Base-by-base conservation (phyloP, 2,888 invertebrate genomes). In the Pardosa pseudoannulata region DNA sequence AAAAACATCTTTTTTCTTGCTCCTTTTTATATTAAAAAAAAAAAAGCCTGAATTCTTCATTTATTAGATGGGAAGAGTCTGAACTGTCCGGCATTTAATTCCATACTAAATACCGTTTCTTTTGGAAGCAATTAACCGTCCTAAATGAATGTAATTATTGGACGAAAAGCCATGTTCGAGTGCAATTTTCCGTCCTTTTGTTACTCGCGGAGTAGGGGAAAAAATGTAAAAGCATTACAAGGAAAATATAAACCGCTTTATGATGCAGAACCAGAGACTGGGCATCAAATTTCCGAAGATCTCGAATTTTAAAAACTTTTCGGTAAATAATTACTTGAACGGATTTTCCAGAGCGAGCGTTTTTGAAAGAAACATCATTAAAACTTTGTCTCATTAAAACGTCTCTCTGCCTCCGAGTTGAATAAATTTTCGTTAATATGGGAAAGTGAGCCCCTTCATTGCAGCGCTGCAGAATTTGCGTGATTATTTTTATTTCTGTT, bases 251-350 rank as follows among this genome's bases (percentile, higher is more conserved):
- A 46, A 46, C 56, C 56, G n/a, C 56, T 23, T 23, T 56, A 46
- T 46, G 9, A 5, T 36, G 36, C 36, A 46, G 2, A 19, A 6
- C 23, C 56, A 7, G 16, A 68, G 41, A 36, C 41, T 62, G 31
- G 68, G 81, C 62, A n/a, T 71, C 76, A 39, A 71, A 76, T 83
- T 76, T 71, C 76, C 23, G 32, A 64, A 72, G 65, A 71, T 83
- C 70, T 72, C 29, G 19, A 76, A 70, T 64, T 83, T 72, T 64
- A 65, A 76, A 76, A 67, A 76, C 76, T 70, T 56, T 64, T 50
- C 65, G 31, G 50, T 41, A 31, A 82, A 70, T 75, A 70, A 82
- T 80, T 80, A 80, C 74, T 80, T 13, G 32, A 46, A n/a, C 36
- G 36, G 39, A 50, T 65, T 32, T 67, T 27, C 16, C 29, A 73